A percentile compares a stretch with the other conserved stretches of the same genome.
Conservation (phyloP, 1,140 invertebrate species). For the Bombyx mandarina region DNA sequence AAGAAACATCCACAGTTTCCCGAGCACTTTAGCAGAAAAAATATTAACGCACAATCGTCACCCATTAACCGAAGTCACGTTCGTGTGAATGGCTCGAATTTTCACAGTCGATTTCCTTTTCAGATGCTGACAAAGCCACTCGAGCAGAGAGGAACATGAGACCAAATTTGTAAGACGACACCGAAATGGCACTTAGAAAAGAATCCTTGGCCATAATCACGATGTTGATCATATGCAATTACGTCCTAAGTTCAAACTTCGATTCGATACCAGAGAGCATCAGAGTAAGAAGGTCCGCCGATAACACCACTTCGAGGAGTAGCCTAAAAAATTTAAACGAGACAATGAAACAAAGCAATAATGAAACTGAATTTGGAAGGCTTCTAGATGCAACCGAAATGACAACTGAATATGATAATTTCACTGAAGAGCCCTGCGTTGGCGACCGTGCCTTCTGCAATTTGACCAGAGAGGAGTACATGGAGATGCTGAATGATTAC, state of each 20-base stretch:
- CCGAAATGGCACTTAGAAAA: background rate
- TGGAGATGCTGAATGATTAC: constrained; percentile 73
- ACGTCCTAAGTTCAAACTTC: constrained; percentile 1
- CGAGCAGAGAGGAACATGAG: background rate
- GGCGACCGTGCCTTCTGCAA: constrained; percentile 56
- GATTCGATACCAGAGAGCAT: constrained; percentile 9
- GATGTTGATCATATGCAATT: constrained; percentile 7
- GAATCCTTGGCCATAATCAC: background rate
- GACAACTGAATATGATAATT: constrained; percentile 19
- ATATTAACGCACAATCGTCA: too few species aligned
- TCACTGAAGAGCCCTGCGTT: constrained; percentile 30
- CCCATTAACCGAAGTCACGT: too few species aligned
- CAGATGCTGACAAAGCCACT: constrained; percentile 5
- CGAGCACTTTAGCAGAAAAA: too few species aligned
- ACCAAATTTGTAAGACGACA: too few species aligned
- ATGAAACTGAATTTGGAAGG: constrained; percentile 12
- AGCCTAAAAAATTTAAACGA: background rate
- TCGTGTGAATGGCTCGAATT: too few species aligned
- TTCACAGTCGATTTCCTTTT: constrained; percentile 1
- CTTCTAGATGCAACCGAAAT: constrained; percentile 15
- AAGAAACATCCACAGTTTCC: too few species aligned
- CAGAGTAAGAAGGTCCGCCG: background rate
- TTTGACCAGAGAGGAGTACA: constrained; percentile 75
- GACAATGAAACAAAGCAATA: constrained; percentile 1
- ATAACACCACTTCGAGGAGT: background rate